Conservation (phyloP, 1,140 invertebrate genomes). For the Drosophila kurseongensis region DNA sequence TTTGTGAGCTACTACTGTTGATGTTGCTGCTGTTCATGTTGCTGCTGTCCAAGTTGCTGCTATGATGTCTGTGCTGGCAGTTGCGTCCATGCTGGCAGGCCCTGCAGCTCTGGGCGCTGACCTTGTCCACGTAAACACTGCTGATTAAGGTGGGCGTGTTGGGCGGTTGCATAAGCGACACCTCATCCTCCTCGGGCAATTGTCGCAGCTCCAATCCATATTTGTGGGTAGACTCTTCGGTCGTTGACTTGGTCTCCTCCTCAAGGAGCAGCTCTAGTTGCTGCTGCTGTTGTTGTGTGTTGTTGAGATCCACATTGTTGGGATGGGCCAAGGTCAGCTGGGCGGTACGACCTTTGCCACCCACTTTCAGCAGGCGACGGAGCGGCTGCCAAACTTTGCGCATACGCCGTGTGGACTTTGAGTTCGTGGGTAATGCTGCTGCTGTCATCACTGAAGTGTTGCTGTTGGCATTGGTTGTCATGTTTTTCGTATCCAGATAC, state of each 20-base stretch:
- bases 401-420: slow-evolving; percentile 53
- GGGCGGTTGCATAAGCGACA: slow-evolving; percentile 56
- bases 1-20: slow-evolving; percentile 6
- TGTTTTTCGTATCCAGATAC: slow-evolving; percentile 82
- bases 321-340: slow-evolving; percentile 61
- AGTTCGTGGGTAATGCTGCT: slow-evolving; percentile 10
- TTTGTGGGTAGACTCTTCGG: slow-evolving; percentile 48
- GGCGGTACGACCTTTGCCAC: slow-evolving; percentile 54
- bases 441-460: slow-evolving; percentile 30
- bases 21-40: slow-evolving; percentile 9
- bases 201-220: slow-evolving; percentile 40
- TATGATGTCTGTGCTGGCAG: slow-evolving; percentile 74
- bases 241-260: slow-evolving; percentile 50
- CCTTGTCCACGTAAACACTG: slow-evolving; percentile 73
- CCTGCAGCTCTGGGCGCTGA: slow-evolving; percentile 56
- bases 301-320: slow-evolving; percentile 82
- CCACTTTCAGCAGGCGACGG: slow-evolving; percentile 66
- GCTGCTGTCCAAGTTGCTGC: slow-evolving; percentile 12
- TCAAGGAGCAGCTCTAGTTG: slow-evolving; percentile 9
- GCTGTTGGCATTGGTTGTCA: slow-evolving; percentile 34
- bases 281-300: slow-evolving; percentile 51
- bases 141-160: slow-evolving; percentile 75
- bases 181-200: slow-evolving; percentile 36
- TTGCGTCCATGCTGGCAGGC: slow-evolving; percentile 76
- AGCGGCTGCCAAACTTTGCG: slow-evolving; percentile 76